These are phyloP conservation scores for Oreotrochilus melanogaster DNA, from an alignment of 2,113 vertebrate genomes.

Conservation along the genomic window DNA sequence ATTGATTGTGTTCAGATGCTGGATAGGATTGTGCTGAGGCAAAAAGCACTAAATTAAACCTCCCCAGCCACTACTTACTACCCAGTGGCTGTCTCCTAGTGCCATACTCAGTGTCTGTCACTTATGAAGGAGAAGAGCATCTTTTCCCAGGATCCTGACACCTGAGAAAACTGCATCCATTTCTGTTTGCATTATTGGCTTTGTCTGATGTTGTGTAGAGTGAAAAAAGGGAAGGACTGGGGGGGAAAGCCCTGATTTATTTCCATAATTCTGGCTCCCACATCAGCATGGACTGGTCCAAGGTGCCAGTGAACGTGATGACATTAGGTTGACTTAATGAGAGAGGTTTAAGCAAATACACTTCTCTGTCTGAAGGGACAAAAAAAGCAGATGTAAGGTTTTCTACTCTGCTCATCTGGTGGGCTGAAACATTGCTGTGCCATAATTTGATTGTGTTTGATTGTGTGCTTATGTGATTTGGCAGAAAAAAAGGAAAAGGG, in stretches of 20 bases:
- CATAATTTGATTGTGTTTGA: neutral
- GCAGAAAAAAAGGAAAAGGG: neutral
- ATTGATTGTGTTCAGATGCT: neutral
- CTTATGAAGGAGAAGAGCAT: neutral
- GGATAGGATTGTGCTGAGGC: neutral
- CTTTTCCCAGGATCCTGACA: neutral
- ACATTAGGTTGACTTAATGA: neutral
- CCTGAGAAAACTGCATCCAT: neutral
- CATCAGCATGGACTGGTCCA: no score
- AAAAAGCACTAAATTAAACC: neutral
- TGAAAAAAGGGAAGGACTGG: neutral
- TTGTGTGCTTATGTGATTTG: neutral
- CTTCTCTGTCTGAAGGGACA: neutral
- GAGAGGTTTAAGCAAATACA: neutral
- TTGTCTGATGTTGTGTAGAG: neutral
- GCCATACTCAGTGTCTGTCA: neutral
- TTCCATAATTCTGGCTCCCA: neutral
- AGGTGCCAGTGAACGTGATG: neutral
- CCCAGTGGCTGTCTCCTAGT: neutral
- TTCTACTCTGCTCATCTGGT: neutral
- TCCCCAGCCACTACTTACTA: neutral
- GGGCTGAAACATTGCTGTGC: neutral
- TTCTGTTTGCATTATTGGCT: neutral
- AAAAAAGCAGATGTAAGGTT: neutral
- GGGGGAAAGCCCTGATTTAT: neutral